Base-by-base conservation (phyloP, 2,888 invertebrate species). In the Perithous albicinctus region DNA sequence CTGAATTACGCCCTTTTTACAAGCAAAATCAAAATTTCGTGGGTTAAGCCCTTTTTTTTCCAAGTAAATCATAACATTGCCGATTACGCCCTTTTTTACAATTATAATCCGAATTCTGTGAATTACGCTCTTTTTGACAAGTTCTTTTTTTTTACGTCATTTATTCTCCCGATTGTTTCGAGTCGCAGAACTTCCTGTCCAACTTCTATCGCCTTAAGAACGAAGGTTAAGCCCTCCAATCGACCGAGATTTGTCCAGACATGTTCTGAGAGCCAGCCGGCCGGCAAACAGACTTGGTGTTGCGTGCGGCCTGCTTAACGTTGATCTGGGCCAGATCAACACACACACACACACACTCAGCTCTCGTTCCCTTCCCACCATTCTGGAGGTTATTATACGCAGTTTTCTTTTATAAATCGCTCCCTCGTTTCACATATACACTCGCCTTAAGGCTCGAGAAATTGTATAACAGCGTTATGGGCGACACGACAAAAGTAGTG, bases 311-410 rank as follows among this genome's bases (percentile, higher is more conserved):
- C 88, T 87, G 87, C 80, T 89, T 90, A 86, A 85, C 79, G 83
- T 85, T 88, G 92, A 92, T 92, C 92, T 92, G 92, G 92, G 91
- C 92, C 90, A 92, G 92, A 92, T 92, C 85, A 85, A 85, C 85
- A 85, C 82, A 72, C 78, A 61, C 66, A 48, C 48, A 46, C 54
- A 61, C 38, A 51, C 59, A 43, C 43, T 38, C 20, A n/a, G 75
- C 81, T 83, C 73, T 73, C 82, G 78, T 46, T 81, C 82, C 79
- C 8, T 78, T 70, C 75, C 75, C 48, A 23, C 41, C 76, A 38
- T 41, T 18, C 63, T 41, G 18, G 72, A 79, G 78, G 81, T 83
- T 84, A 85, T 85, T 85, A 84, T 70, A 86, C 86, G 85, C 86
- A 85, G 76, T 73, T 85, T 81, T 78, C 78, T 81, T n/a, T 80